Evolutionary conservation across 2,113 vertebrate species (phyloP).

Genomic region (Cephalopholis sonnerati): DNA sequence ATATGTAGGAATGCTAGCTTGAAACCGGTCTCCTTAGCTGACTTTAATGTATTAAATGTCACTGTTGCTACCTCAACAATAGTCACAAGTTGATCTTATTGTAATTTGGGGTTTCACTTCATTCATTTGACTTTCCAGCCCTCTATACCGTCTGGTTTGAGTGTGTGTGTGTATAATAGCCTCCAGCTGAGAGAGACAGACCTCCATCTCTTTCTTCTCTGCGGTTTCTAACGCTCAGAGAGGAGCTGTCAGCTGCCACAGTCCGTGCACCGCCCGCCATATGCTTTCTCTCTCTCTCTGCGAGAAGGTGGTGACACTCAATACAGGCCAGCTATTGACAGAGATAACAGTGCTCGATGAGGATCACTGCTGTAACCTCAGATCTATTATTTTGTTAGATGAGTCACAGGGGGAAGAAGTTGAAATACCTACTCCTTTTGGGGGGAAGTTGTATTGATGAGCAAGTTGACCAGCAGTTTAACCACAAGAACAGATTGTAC

Average conservation of each 20-base stretch:
- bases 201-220: constrained; percentile 1
- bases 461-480: neutral
- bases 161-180: neutral
- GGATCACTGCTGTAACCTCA: neutral
- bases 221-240: constrained; percentile 15
- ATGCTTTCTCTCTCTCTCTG: neutral
- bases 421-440: constrained; percentile 10
- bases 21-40: neutral
- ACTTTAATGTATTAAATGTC: neutral
- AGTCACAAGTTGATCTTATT: neutral
- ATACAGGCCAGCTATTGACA: neutral
- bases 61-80: no score
- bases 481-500: neutral
- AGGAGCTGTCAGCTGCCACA: constrained; percentile 35
- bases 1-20: neutral
- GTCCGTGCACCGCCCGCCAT: constrained; percentile 29
- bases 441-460: neutral
- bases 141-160: neutral
- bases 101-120: neutral
- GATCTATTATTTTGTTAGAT: neutral
- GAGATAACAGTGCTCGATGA: neutral
- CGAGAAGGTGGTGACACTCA: neutral
- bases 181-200: constrained; percentile 5
- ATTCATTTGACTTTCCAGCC: neutral
- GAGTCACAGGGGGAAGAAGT: neutral